These are phyloP conservation scores for Poeciliopsis turneri DNA, from an alignment of 2,797 vertebrate species.

Conservation along the genomic window DNA sequence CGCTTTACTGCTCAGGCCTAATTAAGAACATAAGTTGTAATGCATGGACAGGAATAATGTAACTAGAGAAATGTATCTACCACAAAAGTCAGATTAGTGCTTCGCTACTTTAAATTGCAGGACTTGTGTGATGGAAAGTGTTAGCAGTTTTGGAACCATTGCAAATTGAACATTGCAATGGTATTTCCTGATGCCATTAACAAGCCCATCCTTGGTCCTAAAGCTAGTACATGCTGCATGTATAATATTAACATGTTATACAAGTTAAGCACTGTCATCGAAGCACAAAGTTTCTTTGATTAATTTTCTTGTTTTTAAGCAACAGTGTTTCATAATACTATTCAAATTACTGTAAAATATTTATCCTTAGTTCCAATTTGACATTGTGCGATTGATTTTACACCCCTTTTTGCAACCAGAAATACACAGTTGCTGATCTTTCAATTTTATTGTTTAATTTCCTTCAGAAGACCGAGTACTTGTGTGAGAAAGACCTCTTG, in stretches of 20 bases:
- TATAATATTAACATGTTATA: neutral
- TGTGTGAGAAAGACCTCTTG: slow-evolving; percentile 51
- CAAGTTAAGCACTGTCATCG: neutral
- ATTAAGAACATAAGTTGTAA: too few species aligned
- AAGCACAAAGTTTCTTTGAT: neutral
- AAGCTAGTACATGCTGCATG: neutral
- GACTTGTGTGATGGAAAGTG: neutral
- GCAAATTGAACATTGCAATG: neutral
- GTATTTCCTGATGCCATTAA: neutral
- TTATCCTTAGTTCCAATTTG: neutral
- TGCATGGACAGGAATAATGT: neutral
- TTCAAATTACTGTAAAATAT: neutral
- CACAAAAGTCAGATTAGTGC: neutral
- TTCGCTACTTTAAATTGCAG: neutral
- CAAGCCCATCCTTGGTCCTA: neutral
- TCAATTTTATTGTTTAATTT: slow-evolving; percentile 43
- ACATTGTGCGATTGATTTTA: neutral
- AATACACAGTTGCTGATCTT: slow-evolving; percentile 29
- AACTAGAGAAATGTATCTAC: neutral
- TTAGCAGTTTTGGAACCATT: too few species aligned
- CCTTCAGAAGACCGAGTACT: slow-evolving; percentile 31
- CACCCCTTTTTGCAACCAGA: slow-evolving; percentile 19
- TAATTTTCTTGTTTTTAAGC: neutral
- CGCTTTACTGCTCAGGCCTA: too few species aligned
- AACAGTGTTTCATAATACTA: neutral